phyloP scores from a whole-genome alignment of 1,140 invertebrate species.

The Ectropis grisescens region DNA sequence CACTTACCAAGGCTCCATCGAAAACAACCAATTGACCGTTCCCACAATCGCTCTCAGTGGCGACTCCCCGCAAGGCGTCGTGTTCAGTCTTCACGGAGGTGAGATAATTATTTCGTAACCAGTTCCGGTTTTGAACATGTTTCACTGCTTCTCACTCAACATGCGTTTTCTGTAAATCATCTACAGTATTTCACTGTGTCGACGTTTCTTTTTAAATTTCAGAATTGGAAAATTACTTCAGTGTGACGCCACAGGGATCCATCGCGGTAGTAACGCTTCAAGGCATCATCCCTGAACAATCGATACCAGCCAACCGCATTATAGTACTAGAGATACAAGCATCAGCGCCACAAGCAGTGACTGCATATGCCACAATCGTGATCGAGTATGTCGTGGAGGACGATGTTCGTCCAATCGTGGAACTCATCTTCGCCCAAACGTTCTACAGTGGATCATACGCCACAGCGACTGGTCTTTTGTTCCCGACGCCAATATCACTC shows the following conservation, averaged over 20 bases:
- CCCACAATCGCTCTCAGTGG: constrained; percentile 14
- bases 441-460: constrained; percentile 28
- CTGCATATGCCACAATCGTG: constrained; percentile 17
- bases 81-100: constrained; percentile 21
- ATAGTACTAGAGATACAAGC: constrained; percentile 22
- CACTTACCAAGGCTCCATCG: constrained; percentile 19
- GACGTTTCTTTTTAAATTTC: constrained; percentile 8
- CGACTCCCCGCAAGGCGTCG: constrained; percentile 13
- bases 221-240: constrained; percentile 14
- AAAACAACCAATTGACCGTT: constrained; percentile 8
- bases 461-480: constrained; percentile 16
- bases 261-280: constrained; percentile 7
- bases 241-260: constrained; percentile 1
- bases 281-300: constrained; percentile 12
- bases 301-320: constrained; percentile 14
- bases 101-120: too few relatives aligned
- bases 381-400: constrained; percentile 7
- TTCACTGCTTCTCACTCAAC: too few relatives aligned
- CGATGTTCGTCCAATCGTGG: not conserved
- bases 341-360: constrained; percentile 8
- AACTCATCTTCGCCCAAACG: constrained; percentile 19
- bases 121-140: too few relatives aligned
- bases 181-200: too few relatives aligned
- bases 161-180: too few relatives aligned
- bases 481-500: constrained; percentile 21